Base-by-base conservation (phyloP, 2,113 vertebrate species). In the Silurus glanis region DNA sequence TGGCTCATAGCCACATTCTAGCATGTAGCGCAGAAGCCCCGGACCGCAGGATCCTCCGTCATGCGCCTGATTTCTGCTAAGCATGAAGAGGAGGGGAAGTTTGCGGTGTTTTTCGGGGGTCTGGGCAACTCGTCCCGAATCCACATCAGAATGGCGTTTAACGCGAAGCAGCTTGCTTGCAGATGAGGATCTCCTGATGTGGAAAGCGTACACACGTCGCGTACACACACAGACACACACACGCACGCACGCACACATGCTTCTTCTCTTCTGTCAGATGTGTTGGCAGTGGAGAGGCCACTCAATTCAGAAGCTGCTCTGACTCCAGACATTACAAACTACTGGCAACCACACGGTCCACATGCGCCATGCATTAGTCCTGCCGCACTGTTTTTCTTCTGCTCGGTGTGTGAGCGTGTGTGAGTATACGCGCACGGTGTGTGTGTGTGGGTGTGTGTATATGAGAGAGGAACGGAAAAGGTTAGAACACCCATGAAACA, bases 121-220 rank as follows among this genome's bases (percentile, higher is more conserved):
- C 89, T 87, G 87, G 81, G 84, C 85, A 87, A 86, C 93, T 94
- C 93, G 93, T 94, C 91, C 92, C 92, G 93, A 95, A 93, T 94
- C 92, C 92, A 93, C 92, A 93, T 95, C 94, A 94, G 91, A 94
- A 91, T 89, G 88, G 82, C 90, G 88, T 90, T 90, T 93, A 94
- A 94, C 90, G 92, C 87, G 93, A 95, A 95, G 87, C 95, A 95
- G 94, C 94, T 94, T 94, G 94, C 91, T 91, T 69, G 25, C 95
- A 95, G 93, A 95, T 94, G 94, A 94, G 93, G 93, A 86, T 66
- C 79, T 90, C 89, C 82, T 87, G 88, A 87, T 80, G 86, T 80
- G 78, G 84, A 14, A 19, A 80, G 85, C 83, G 90, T 88, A 90
- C 51, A 37, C 87, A 55, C 45, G 64, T 10, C 59, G 45, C n/a